A percentile compares a stretch with the other conserved stretches of the same genome.
Conservation (phyloP, 1,140 invertebrate genomes). For the Drosophila micromelanica region DNA sequence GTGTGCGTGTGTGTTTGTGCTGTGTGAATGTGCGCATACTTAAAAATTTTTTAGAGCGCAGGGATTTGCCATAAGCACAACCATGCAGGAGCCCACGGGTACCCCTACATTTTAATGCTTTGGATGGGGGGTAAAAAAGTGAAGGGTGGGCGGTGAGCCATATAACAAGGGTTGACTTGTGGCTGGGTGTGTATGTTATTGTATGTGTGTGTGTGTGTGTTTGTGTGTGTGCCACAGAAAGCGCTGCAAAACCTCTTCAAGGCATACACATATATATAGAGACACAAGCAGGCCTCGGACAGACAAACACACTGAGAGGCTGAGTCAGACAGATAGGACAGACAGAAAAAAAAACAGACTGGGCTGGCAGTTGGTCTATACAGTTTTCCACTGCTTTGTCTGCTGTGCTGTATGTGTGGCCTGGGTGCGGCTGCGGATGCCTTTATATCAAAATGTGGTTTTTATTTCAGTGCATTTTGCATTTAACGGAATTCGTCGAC, state of each 20-base stretch:
- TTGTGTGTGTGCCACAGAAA: slow-evolving; percentile 50
- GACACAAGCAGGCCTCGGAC: slow-evolving; percentile 48
- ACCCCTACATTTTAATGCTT: slow-evolving; percentile 29
- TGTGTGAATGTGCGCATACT: slow-evolving; percentile 54
- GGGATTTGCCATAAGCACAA: slow-evolving; percentile 79
- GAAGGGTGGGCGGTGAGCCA: slow-evolving; percentile 8
- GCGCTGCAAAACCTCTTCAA: slow-evolving; percentile 73
- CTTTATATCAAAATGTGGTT: slow-evolving; percentile 78
- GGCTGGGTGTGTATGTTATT: too few species aligned
- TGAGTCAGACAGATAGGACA: slow-evolving; percentile 21
- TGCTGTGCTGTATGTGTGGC: slow-evolving; percentile 30
- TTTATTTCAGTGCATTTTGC: slow-evolving; percentile 64
- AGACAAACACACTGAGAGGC: slow-evolving; percentile 57
- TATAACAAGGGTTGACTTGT: slow-evolving; percentile 38
- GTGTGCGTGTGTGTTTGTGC: too few species aligned
- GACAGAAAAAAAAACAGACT: slow-evolving; percentile 4
- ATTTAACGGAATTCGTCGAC: slow-evolving; percentile 13
- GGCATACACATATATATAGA: slow-evolving; percentile 54
- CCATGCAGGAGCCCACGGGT: slow-evolving; percentile 57
- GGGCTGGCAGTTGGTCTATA: slow-evolving; percentile 56
- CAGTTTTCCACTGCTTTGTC: slow-evolving; percentile 56
- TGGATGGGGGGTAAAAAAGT: too few species aligned
- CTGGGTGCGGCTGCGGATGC: slow-evolving; percentile 56
- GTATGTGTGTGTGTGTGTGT: too few species aligned
- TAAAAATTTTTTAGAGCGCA: slow-evolving; percentile 81